phyloP scores from a whole-genome alignment of 2,113 vertebrate species.

The Trematomus loennbergii region DNA sequence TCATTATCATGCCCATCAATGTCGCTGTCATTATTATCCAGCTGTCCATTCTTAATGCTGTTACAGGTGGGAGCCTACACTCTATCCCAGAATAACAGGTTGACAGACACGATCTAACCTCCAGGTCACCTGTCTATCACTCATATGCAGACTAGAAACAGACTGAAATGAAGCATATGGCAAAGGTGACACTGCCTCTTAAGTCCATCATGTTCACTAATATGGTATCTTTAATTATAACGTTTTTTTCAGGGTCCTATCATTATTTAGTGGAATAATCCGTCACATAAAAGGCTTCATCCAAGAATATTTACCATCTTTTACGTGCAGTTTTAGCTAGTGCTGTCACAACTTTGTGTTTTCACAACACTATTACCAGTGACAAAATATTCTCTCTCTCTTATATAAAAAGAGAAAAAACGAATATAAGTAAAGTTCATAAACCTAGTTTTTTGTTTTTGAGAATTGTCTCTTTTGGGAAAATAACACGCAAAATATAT shows the following conservation, averaged over 20 bases:
- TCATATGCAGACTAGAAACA: not conserved
- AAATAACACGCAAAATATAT: too few relatives aligned
- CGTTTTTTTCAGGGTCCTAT: not conserved
- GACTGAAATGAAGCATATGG: not conserved
- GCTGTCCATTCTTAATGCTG: not conserved
- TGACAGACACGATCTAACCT: not conserved
- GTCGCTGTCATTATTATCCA: conserved; percentile 14
- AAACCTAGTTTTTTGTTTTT: too few relatives aligned
- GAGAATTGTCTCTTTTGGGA: too few relatives aligned
- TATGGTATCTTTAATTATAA: conserved; percentile 1
- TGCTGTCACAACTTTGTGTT: too few relatives aligned
- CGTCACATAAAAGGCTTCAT: not conserved
- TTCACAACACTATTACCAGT: too few relatives aligned
- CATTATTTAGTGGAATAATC: not conserved
- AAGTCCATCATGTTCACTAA: not conserved
- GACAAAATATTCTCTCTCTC: too few relatives aligned
- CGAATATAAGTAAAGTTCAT: too few relatives aligned
- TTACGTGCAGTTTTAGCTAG: too few relatives aligned
- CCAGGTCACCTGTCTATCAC: not conserved
- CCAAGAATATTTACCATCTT: too few relatives aligned
- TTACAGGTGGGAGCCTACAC: not conserved
- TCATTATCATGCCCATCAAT: conserved; percentile 5
- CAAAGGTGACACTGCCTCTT: too few relatives aligned
- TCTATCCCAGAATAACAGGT: not conserved
- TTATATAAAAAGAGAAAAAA: too few relatives aligned